A percentile compares a stretch with the other conserved stretches of the same genome.
Conservation (phyloP, 2,888 invertebrate genomes). For the Chrysopilus asiliformis region DNA sequence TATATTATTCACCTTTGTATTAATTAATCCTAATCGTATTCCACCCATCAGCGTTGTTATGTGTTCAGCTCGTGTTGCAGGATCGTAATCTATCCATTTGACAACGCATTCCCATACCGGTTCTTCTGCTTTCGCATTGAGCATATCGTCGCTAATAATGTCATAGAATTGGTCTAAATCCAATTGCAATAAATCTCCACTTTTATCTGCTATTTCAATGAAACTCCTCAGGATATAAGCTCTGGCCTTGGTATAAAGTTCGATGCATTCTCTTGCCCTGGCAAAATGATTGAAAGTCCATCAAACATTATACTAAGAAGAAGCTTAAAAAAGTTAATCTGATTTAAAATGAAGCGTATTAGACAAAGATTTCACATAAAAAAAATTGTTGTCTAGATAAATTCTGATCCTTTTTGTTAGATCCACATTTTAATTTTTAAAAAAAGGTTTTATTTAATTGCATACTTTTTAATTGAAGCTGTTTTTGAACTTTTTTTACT, state of each 20-base stretch:
- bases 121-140: slow-evolving; percentile 80
- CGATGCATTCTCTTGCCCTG: slow-evolving; percentile 56
- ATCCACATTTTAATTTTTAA: too few species aligned
- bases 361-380: too few species aligned
- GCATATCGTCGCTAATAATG: slow-evolving; percentile 67
- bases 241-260: slow-evolving; percentile 53
- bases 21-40: slow-evolving; percentile 68
- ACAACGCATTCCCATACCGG: slow-evolving; percentile 75
- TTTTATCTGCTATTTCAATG: slow-evolving; percentile 54
- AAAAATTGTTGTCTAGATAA: too few species aligned
- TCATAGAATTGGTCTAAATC: slow-evolving; percentile 58
- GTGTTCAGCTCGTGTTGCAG: slow-evolving; percentile 54
- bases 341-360: too few species aligned
- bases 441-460: too few species aligned
- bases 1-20: slow-evolving; percentile 66
- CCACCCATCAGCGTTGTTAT: slow-evolving; percentile 68
- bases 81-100: slow-evolving; percentile 78
- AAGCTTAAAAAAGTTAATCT: too few species aligned
- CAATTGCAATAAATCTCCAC: slow-evolving; percentile 60
- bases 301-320: too few species aligned
- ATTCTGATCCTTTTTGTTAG: too few species aligned
- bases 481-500: too few species aligned
- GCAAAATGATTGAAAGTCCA: too few species aligned
- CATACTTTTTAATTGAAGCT: too few species aligned
- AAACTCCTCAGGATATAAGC: slow-evolving; percentile 65